Base-by-base conservation (phyloP, 1,140 invertebrate species). In the Chrysopa pallens region DNA sequence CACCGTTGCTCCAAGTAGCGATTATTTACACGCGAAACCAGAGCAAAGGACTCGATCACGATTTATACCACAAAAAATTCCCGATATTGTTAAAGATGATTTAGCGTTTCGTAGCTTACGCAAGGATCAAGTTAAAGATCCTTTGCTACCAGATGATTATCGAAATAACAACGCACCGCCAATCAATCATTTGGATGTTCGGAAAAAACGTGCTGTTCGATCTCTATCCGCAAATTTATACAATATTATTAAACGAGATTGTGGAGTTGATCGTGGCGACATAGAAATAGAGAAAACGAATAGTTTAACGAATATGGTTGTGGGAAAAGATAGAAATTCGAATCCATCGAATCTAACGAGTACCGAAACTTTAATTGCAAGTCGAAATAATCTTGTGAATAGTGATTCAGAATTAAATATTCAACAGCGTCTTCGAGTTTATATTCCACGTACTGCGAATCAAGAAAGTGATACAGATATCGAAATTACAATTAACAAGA, bases 41-140 rank as follows among this genome's bases (percentile, higher is more conserved):
- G 66, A 68, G 47, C 67, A 69, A 27, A 69, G 68, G 45, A 66
- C 62, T 43, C 66, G 71, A 47, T 73, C 73, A 4, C 56, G 68
- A 9, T 77, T 76, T 57, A 69, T 76, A 45, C 72, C 74, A 14
- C 70, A 71, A 50, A 69, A 70, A 49, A 74, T 76, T 29, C 88
- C 87, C 0, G 84, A 92, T 58, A 58, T 88, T 9, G 76, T 90
- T 6, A 77, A 78, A 46, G 88, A 92, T 58, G 87, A 92, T 64
- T 62, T 91, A 51, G 87, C 87, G 1, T 89, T 80, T 54, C 65
- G 88, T 52, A 80, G 75, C 50, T 61, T 91, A 6, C 69, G 88
- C 14, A 90, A 89, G 63, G 86, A 90, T 62, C 62, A 67, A 40
- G 54, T 59, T 48, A 60, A 65, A 49, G 61, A 67, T 48, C 57